These are phyloP conservation scores for Agonopterix alstromeriana DNA, from an alignment of 2,888 invertebrate species.

Conservation along the genomic window DNA sequence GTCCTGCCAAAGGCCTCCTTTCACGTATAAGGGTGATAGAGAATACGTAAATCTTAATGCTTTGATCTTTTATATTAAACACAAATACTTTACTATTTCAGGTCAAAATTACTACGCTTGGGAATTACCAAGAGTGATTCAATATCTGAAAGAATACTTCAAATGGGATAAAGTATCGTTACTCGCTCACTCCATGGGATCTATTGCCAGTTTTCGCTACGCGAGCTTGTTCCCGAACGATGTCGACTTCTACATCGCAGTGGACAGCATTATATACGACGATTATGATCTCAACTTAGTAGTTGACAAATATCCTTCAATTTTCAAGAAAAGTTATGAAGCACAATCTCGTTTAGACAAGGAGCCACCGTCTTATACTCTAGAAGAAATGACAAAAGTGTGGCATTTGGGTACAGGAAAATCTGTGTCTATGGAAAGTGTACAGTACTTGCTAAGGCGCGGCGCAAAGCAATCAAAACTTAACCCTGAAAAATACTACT, in stretches of 20 bases:
- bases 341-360: conserved; percentile 40
- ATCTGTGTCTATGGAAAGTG: conserved; percentile 74
- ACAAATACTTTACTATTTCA: conserved; percentile 23
- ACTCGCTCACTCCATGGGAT: conserved; percentile 83
- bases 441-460: conserved; percentile 72
- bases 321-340: conserved; percentile 61
- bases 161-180: conserved; percentile 83
- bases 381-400: conserved; percentile 77
- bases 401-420: conserved; percentile 73
- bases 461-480: conserved; percentile 71
- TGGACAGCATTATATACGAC: conserved; percentile 68
- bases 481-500: conserved; percentile 78
- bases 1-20: too few relatives aligned
- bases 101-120: conserved; percentile 60
- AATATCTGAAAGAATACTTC: conserved; percentile 78
- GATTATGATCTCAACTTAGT: conserved; percentile 56
- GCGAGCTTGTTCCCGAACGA: conserved; percentile 78
- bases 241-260: conserved; percentile 73
- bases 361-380: conserved; percentile 79
- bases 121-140: conserved; percentile 61
- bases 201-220: conserved; percentile 77
- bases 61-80: too few relatives aligned
- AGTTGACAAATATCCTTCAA: conserved; percentile 43
- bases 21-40: too few relatives aligned
- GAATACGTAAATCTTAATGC: too few relatives aligned